Percentiles rank a stretch among this genome's conserved stretches.
Conservation (phyloP, 2,113 vertebrate species). For the Dasyprocta punctata region DNA sequence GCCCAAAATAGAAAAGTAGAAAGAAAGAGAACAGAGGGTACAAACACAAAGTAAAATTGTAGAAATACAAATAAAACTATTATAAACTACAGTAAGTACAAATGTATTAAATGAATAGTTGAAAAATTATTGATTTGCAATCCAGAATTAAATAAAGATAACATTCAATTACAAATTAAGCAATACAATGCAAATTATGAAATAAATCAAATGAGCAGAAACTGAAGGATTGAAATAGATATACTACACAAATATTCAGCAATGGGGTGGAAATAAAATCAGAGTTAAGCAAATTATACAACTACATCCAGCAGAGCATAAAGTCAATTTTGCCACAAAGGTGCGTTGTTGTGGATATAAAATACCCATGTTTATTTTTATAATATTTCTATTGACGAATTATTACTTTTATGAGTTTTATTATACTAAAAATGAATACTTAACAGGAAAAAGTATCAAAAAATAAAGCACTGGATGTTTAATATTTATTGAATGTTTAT, state of each 20-base stretch:
- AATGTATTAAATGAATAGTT: background rate
- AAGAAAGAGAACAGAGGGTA: background rate
- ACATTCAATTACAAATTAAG: background rate
- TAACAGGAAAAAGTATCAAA: background rate
- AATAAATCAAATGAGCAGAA: background rate
- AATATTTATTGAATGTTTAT: background rate
- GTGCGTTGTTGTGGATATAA: background rate
- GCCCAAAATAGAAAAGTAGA: background rate
- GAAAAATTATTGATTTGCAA: background rate
- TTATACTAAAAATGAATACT: background rate
- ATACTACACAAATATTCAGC: background rate
- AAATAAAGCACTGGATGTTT: background rate
- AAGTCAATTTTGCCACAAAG: background rate
- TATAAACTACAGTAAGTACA: constrained; percentile 25
- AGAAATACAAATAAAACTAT: background rate
- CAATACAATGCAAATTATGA: background rate
- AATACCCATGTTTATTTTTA: background rate
- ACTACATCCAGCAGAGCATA: background rate
- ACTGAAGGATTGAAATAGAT: background rate
- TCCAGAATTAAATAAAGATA: background rate
- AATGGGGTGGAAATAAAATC: background rate
- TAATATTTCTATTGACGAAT: background rate
- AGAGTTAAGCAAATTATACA: background rate
- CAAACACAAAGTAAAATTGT: background rate
- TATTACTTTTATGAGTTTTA: background rate